Evolutionary conservation across 2,888 invertebrate species (phyloP), one percentile per base, ranked within the genome.

Genomic region (Agapetus fuscipes): DNA sequence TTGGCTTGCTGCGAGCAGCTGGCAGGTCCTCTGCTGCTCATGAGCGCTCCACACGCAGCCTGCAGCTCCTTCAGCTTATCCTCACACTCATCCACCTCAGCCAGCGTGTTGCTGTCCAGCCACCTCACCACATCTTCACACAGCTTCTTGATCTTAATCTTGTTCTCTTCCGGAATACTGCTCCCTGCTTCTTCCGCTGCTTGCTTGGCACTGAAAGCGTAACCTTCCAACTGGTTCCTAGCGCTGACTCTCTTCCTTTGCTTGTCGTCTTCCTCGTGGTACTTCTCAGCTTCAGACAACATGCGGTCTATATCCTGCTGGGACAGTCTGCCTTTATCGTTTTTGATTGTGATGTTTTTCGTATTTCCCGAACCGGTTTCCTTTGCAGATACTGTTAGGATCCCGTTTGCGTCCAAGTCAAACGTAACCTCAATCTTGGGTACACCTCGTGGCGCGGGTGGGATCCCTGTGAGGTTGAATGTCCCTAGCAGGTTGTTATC

Each of bases 391-490:
- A 95, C 95, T 59, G 94, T 94, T 48, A 97, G 69, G 62, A 96
- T 96, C 55, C 96, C 96, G 66, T 97, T 94, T 41, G 94, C 94
- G 57, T 96, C 94, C 54, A 83, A 83, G 56, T 82, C 84, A 60
- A 87, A 87, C 34, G 85, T 86, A 20, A 87, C 85, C 61, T 87
- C 94, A 68, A 80, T 94, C 66, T 78, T 91, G 48, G 79, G 93
- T 46, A 82, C 93, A 58, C 81, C 96, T 50, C 78, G 86, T 46
- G 80, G 95, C 62, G 86, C 88, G 20, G 95, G 94, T n/a, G 95
- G 94, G 57, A 97, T 96, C 40, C 94, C 94, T 24, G 87, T 88
- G 43, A 97, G 75, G 62, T 96, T 95, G 65, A 97, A 97, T 62
- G 93, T 95, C 45, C 96, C 96, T 48, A 97, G 76, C 43, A 91